Evolutionary conservation across 1,140 invertebrate genomes (phyloP).

Genomic region (Drosophila tristis): DNA sequence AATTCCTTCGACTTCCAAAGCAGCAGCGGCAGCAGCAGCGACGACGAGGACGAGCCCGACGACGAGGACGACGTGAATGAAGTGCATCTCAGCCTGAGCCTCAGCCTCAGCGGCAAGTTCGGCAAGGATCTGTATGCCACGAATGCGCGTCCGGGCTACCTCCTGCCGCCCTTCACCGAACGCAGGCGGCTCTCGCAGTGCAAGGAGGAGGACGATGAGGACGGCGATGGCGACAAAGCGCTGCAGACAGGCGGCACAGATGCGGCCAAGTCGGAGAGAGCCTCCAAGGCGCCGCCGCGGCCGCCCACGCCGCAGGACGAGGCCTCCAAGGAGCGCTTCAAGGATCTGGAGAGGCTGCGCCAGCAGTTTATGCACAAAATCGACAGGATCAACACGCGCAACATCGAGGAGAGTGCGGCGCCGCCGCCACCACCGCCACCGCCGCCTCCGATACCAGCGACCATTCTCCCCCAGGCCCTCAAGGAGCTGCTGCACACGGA

Average conservation of each 20-base stretch:
- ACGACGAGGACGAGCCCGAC: conserved; percentile 61
- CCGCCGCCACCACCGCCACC: conserved; percentile 63
- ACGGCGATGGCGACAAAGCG: conserved; percentile 81
- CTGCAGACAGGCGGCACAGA: conserved; percentile 23
- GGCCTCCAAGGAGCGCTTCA: conserved; percentile 74
- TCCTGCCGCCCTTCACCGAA: conserved; percentile 86
- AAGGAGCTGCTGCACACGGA: conserved; percentile 71
- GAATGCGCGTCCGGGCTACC: conserved; percentile 75
- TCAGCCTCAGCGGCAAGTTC: conserved; percentile 58
- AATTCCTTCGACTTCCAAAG: conserved; percentile 76
- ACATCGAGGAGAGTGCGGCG: conserved; percentile 68
- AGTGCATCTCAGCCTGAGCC: conserved; percentile 37
- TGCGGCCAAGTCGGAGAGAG: conserved; percentile 47
- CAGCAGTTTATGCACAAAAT: conserved; percentile 83
- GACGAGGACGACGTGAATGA: conserved; percentile 45
- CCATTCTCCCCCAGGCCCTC: conserved; percentile 74
- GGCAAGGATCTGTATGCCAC: conserved; percentile 56
- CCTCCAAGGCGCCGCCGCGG: conserved; percentile 66
- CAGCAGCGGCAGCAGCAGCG: conserved; percentile 69
- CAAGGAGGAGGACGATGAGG: conserved; percentile 92
- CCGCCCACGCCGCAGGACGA: conserved; percentile 70
- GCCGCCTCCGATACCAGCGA: conserved; percentile 77
- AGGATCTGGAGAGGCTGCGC: conserved; percentile 73
- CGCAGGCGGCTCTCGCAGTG: conserved; percentile 91
- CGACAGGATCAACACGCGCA: conserved; percentile 74